Conservation (phyloP, 2,797 vertebrate genomes). For the Molossus molossus region DNA sequence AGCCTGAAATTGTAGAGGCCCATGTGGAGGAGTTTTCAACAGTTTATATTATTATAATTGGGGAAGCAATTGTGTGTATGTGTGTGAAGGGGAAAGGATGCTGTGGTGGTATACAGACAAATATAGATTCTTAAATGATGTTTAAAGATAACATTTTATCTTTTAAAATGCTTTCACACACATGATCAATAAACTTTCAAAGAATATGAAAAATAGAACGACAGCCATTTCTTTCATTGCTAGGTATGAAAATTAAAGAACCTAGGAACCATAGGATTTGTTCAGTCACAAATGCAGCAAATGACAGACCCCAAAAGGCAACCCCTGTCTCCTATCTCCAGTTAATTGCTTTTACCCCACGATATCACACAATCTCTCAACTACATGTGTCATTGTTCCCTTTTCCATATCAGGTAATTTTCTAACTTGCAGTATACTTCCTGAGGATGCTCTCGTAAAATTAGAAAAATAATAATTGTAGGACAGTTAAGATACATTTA, state of each 20-base stretch:
- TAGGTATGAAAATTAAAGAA: neutral
- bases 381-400: neutral
- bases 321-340: neutral
- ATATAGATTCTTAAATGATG: neutral
- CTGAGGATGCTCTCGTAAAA: constrained; percentile 54
- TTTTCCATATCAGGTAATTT: constrained; percentile 3
- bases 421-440: constrained; percentile 14
- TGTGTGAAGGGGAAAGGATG: neutral
- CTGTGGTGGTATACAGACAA: neutral
- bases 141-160: neutral
- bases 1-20: neutral
- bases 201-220: neutral
- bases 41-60: neutral
- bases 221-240: neutral
- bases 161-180: neutral
- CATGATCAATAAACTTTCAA: constrained; percentile 1
- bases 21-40: neutral
- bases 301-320: neutral
- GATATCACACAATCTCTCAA: neutral
- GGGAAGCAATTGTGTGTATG: neutral
- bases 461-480: constrained; percentile 70
- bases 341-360: neutral
- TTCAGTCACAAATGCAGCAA: neutral
- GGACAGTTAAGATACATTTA: constrained; percentile 67
- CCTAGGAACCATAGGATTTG: neutral